Conservation (phyloP, 2,888 invertebrate genomes). For the Bombylius major region DNA sequence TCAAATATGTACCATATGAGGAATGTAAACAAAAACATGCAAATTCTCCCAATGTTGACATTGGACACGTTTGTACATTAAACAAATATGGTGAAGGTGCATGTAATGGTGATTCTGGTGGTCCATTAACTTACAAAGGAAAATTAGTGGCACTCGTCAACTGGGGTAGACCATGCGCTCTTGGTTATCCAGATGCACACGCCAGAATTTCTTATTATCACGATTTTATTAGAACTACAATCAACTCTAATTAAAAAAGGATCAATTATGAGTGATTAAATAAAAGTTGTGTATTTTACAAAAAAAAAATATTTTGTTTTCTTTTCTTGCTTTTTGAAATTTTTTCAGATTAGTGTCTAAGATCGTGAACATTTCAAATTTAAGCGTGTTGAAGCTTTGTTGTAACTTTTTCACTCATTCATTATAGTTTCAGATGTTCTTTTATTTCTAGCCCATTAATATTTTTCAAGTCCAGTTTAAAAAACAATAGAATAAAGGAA, state of each 20-base stretch:
- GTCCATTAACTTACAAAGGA: slow-evolving; percentile 24
- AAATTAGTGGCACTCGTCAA: slow-evolving; percentile 30
- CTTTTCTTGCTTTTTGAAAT: no score
- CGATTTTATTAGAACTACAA: slow-evolving; percentile 26
- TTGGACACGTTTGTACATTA: slow-evolving; percentile 47
- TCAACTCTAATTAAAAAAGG: slow-evolving; percentile 3
- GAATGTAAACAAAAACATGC: slow-evolving; percentile 42
- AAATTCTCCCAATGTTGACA: slow-evolving; percentile 39
- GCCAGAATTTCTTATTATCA: slow-evolving; percentile 25
- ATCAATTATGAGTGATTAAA: no score
- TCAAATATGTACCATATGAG: slow-evolving; percentile 43
- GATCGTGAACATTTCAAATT: no score
- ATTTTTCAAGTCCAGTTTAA: no score
- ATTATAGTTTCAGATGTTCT: no score
- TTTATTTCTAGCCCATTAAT: no score
- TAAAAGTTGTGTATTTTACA: no score
- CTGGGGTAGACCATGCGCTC: slow-evolving; percentile 32
- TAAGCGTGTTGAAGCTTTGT: no score
- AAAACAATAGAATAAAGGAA: no score
- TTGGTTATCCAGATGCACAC: slow-evolving; percentile 31
- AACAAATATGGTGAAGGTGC: slow-evolving; percentile 44
- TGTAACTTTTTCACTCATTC: no score
- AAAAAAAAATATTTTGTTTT: not conserved
- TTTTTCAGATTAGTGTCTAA: no score
- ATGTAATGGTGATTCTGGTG: slow-evolving; percentile 30